Percentiles rank a stretch among this genome's conserved stretches.
Conservation (phyloP, 2,113 vertebrate genomes). For the Lagopus leucura region DNA sequence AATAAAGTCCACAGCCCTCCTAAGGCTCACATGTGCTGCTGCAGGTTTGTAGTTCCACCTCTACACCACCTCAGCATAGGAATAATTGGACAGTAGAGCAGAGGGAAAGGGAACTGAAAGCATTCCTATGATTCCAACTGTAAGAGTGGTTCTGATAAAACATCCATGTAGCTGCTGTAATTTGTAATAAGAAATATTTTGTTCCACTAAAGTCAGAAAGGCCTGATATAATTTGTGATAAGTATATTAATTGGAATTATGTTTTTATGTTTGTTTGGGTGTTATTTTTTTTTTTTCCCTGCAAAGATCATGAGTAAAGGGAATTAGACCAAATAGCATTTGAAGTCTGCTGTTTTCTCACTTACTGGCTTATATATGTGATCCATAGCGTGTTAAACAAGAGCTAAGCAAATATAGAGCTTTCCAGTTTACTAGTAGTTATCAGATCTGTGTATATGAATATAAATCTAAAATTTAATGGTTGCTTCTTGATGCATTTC, state of each 20-base stretch:
- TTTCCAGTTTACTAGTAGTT: constrained; percentile 7
- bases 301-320: background rate
- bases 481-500: background rate
- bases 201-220: background rate
- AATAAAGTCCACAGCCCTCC: background rate
- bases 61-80: background rate
- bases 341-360: background rate
- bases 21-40: background rate
- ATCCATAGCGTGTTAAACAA: background rate
- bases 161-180: background rate
- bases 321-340: background rate
- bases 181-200: background rate
- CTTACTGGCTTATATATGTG: background rate
- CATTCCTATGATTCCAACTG: background rate
- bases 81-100: background rate
- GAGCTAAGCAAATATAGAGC: background rate
- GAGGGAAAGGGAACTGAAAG: background rate
- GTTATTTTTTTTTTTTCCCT: background rate
- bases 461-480: background rate
- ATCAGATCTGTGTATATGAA: constrained; percentile 4
- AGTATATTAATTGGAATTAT: background rate
- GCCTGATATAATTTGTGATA: background rate
- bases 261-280: too few species aligned
- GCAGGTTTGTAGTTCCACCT: background rate
- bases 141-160: background rate